Evolutionary conservation across 2,797 vertebrate species (phyloP).

Genomic region (Tragelaphus oryx): DNA sequence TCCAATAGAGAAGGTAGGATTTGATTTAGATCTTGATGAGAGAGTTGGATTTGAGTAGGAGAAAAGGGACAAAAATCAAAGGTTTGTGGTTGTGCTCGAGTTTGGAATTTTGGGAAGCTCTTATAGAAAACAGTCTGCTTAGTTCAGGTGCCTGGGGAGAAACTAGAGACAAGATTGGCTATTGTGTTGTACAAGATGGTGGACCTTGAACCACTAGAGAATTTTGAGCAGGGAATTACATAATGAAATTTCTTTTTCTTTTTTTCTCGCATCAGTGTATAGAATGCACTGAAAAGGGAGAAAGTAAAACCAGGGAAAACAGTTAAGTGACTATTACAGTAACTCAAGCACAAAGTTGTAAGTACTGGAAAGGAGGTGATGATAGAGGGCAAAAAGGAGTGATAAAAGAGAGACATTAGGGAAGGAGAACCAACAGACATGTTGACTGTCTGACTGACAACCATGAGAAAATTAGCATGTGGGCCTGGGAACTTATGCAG

Average conservation of each 20-base stretch:
- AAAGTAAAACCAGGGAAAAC: not conserved
- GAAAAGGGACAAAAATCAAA: conserved; percentile 18
- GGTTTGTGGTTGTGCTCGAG: not conserved
- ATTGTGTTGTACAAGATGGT: not conserved
- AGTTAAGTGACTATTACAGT: not conserved
- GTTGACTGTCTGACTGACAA: not conserved
- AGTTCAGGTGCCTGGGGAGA: not conserved
- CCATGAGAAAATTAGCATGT: not conserved
- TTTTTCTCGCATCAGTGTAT: not conserved
- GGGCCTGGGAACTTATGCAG: not conserved
- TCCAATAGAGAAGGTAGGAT: not conserved
- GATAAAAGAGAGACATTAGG: not conserved
- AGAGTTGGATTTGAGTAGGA: not conserved
- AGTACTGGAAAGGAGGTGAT: not conserved
- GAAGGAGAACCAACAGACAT: not conserved
- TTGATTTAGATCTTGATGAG: not conserved
- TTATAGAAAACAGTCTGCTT: not conserved
- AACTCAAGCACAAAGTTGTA: not conserved
- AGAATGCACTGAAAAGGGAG: not conserved
- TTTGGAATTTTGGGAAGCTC: not conserved
- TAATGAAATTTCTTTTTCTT: not conserved
- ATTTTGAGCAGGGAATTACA: conserved; percentile 1
- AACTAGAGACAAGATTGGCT: not conserved
- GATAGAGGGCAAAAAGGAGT: not conserved
- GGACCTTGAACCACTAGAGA: not conserved